A percentile compares a stretch with the other conserved stretches of the same genome.
These are phyloP conservation scores for Nibea coibor DNA, from an alignment of 2,113 vertebrate species.

Conservation along the genomic window DNA sequence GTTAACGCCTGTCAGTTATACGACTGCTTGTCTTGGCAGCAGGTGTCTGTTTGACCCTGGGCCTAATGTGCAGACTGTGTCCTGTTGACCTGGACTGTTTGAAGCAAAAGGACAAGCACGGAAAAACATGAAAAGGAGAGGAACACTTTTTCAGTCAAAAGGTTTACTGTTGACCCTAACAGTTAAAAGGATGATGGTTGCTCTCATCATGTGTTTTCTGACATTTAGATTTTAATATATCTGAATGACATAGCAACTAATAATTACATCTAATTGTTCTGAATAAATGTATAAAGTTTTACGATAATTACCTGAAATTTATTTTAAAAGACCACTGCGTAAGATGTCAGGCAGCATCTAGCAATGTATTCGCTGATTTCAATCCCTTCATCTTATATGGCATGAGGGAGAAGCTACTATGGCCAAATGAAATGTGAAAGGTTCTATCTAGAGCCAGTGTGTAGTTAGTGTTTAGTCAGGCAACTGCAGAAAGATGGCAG, in stretches of 20 bases:
- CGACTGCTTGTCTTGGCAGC: conserved; percentile 53
- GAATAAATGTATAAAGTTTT: not conserved
- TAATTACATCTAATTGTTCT: not conserved
- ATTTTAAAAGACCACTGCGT: not conserved
- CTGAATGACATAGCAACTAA: not conserved
- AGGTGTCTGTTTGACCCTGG: conserved; percentile 75
- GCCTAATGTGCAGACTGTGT: conserved; percentile 58
- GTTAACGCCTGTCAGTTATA: conserved; percentile 81
- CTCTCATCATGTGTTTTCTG: conserved; percentile 33
- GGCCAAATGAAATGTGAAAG: too few relatives aligned
- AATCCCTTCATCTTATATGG: too few relatives aligned
- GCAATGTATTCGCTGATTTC: too few relatives aligned
- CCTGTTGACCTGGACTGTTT: conserved; percentile 64
- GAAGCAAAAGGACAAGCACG: not conserved
- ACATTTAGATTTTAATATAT: conserved; percentile 5
- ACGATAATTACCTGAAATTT: not conserved
- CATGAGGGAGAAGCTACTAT: too few relatives aligned
- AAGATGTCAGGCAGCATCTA: too few relatives aligned
- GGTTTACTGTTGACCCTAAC: conserved; percentile 39
- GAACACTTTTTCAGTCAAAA: conserved; percentile 37
- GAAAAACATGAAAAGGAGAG: conserved; percentile 38
- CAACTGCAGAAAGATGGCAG: too few relatives aligned
- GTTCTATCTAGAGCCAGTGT: too few relatives aligned
- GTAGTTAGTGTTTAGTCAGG: too few relatives aligned
- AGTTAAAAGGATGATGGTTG: conserved; percentile 26